Base-by-base conservation (phyloP, 2,113 vertebrate species). In the Stegastes partitus region DNA sequence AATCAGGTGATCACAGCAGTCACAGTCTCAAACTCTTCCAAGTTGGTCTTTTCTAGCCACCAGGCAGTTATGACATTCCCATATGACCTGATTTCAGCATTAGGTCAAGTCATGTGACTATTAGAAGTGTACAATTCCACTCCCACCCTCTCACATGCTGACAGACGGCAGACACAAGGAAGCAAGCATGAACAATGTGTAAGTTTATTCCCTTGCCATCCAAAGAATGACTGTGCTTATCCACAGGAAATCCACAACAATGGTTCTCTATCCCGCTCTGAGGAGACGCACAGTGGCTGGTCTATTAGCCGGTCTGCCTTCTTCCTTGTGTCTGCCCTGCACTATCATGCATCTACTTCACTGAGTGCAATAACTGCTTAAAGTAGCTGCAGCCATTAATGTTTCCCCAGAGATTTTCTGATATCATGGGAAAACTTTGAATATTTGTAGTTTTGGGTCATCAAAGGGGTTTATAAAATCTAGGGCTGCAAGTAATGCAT, bases 91-190 rank as follows among this genome's bases (percentile, higher is more conserved):
- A 80, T 16, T 9, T 31, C 68, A 75, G 57, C 71, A 59, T 49
- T 71, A 58, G 71, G 56, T 64, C 14, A 22, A 55, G 68, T 89
- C 79, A 73, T 79, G 54, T 89, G 87, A 88, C 66, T 16, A 7
- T 37, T 37, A 71, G 69, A 11, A 58, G 5, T 23, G 0, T 21
- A 56, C 11, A 19, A 49, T 3, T 45, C 19, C 0, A 55, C 31
- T 25, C 0, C n/a, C 23, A 5, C 4, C 39, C 19, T 44, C 39
- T 42, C 25, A 57, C 26, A 49, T 37, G n/a, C 37, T 26, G 28
- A 58, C 50, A 51, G 18, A 28, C 55, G 44, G 21, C 68, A 16
- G 42, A 67, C 51, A 84, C 69, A 84, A 67, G 73, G 51, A 70
- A 44, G 28, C 55, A 0, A 79, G 72, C 70, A 26, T 62, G 51